phyloP scores from a whole-genome alignment of 2,797 vertebrate genomes.

The Enteromius argenteus region DNA sequence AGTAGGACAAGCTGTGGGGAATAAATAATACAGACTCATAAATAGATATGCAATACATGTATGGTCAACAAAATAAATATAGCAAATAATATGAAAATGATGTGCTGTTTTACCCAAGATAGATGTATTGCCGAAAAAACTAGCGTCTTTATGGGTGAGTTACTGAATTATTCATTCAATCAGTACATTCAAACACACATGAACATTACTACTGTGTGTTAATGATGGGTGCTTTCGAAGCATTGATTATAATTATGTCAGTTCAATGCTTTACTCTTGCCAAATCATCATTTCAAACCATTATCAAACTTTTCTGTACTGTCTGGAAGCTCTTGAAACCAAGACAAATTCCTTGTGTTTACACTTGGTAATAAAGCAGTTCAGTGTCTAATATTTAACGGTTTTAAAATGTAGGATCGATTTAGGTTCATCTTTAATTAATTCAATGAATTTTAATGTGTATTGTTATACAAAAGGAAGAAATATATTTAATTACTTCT shows the following conservation, averaged over 20 bases:
- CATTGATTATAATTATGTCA: not conserved
- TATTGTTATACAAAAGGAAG: not conserved
- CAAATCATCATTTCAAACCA: not conserved
- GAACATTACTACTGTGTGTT: not conserved
- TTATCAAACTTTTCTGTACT: not conserved
- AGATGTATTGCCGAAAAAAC: not conserved
- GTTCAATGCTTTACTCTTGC: not conserved
- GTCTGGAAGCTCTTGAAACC: no score
- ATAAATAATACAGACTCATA: not conserved
- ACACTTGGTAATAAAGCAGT: no score
- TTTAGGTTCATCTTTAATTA: not conserved
- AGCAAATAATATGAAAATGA: not conserved
- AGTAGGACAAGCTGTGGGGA: slow-evolving; percentile 83
- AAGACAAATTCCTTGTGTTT: no score
- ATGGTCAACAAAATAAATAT: not conserved
- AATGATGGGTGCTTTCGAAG: not conserved
- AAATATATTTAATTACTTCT: not conserved
- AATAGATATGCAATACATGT: not conserved
- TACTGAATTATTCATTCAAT: not conserved
- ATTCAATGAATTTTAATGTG: not conserved
- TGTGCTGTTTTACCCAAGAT: not conserved
- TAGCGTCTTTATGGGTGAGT: not conserved
- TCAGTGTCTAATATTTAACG: not conserved
- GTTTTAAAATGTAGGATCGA: not conserved
- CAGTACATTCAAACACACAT: not conserved